phyloP scores from a whole-genome alignment of 2,888 invertebrate genomes.

The Heliconius cydno region DNA sequence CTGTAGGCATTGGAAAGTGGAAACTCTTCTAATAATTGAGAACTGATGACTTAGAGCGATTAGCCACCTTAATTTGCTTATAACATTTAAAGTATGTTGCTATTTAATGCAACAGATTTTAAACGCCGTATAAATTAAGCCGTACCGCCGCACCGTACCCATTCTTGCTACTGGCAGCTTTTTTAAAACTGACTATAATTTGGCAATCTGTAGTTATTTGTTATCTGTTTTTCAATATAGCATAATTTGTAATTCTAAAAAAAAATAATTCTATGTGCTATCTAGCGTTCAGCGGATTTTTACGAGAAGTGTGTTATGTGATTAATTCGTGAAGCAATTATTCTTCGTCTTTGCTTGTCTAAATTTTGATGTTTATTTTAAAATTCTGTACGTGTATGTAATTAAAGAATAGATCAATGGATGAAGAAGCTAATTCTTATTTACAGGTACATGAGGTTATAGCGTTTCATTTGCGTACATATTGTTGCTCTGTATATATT shows the following conservation, averaged over 20 bases:
- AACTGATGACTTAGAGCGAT: too few species aligned
- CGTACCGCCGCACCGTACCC: background rate
- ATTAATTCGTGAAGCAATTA: background rate
- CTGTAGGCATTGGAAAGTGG: too few species aligned
- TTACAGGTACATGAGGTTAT: slow-evolving; percentile 63
- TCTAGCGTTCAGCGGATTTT: slow-evolving; percentile 6
- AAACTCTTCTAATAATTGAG: too few species aligned
- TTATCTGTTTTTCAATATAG: slow-evolving; percentile 8
- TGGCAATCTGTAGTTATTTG: background rate
- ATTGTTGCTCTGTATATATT: slow-evolving; percentile 28
- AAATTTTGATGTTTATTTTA: slow-evolving; percentile 4
- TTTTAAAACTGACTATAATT: background rate
- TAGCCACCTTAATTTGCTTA: too few species aligned
- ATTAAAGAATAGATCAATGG: slow-evolving; percentile 52
- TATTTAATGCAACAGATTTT: too few species aligned
- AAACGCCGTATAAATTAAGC: too few species aligned
- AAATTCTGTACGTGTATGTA: slow-evolving; percentile 15
- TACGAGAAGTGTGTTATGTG: slow-evolving; percentile 18
- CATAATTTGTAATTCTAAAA: slow-evolving; percentile 14
- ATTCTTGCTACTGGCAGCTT: slow-evolving; percentile 5
- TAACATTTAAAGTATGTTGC: too few species aligned
- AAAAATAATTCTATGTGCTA: slow-evolving; percentile 1
- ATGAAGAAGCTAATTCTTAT: slow-evolving; percentile 74
- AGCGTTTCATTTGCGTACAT: slow-evolving; percentile 51
- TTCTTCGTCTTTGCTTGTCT: background rate